Evolutionary conservation across 2,888 invertebrate species (phyloP), one percentile per base, ranked within the genome.

Genomic region (Cantharis nigra): DNA sequence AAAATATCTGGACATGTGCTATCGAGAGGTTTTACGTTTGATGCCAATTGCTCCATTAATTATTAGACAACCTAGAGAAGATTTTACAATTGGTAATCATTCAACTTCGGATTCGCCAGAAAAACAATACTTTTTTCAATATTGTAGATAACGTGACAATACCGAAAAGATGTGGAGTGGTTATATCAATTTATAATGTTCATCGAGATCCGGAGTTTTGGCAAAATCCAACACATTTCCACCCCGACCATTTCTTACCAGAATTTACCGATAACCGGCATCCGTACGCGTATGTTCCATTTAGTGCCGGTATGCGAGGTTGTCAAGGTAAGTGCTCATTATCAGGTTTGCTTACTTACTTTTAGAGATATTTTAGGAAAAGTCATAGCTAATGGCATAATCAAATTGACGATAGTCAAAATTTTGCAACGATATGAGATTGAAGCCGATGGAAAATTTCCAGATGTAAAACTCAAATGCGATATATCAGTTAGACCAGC

Each of bases 211-310:
- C 83, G 5, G 71, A 72, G 14, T 81, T 82, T 72, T 87, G 87
- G 87, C 81, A 83, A 70, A 84, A 85, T 70, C 87, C 86, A 2
- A 70, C 84, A 9, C 82, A 86, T 75, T 87, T 86, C 76, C 80
- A 86, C 79, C 87, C 87, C 0, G 85, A 87, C 62, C 86, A 87
- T 83, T 87, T 87, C 80, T 75, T 85, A 13, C 85, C 85, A 7
- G 86, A 86, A 79, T 78, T 70, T 9, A 84, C 82, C 3, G 75
- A 70, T 23, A 83, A 82, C 63, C 80, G 87, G 49, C 85, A 84
- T 76, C 77, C 81, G 16, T 87, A 84, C 72, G 81, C 85, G 5
- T 87, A 81, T 80, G 14, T 86, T 28, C 87, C 87, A 0, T 87
- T 87, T 70, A 87, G 86, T 83, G 84, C 85, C 5, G 87, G 87